Evolutionary conservation across 2,888 invertebrate genomes (phyloP).

Genomic region (Psylliodes chrysocephalus): DNA sequence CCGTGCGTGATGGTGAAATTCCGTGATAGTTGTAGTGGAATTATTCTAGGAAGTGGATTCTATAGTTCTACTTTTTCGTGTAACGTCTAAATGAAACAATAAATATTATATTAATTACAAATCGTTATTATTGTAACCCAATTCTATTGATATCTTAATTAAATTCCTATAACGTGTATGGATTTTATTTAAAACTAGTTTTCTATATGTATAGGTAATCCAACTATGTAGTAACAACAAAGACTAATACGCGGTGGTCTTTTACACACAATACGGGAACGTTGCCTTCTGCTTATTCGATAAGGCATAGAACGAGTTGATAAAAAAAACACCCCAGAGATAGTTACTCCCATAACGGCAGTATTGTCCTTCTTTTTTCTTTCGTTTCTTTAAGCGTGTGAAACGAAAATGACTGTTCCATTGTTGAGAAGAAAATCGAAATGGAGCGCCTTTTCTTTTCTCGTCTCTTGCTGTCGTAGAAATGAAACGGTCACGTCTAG

Average conservation of each 20-base stretch:
- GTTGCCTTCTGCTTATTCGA: not conserved
- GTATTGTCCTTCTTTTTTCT: slow-evolving; percentile 26
- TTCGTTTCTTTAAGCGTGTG: slow-evolving; percentile 20
- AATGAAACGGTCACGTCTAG: not conserved
- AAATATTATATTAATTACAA: too few relatives aligned
- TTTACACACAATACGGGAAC: not conserved
- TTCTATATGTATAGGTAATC: not conserved
- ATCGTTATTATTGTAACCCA: too few relatives aligned
- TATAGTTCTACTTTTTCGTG: too few relatives aligned
- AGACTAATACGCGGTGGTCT: not conserved
- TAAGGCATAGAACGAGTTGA: not conserved
- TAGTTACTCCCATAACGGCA: not conserved
- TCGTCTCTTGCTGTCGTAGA: not conserved
- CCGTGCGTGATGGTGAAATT: too few relatives aligned
- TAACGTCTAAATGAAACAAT: too few relatives aligned
- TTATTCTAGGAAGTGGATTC: too few relatives aligned
- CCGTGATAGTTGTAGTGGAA: too few relatives aligned
- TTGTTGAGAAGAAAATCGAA: slow-evolving; percentile 4
- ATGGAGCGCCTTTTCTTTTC: slow-evolving; percentile 2
- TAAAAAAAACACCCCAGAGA: not conserved
- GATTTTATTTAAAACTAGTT: not conserved
- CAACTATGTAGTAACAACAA: not conserved
- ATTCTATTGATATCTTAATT: too few relatives aligned
- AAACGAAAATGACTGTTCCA: slow-evolving; percentile 26
- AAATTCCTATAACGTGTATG: too few relatives aligned